Base-by-base conservation (phyloP, 2,113 vertebrate genomes). In the Perccottus glenii region DNA sequence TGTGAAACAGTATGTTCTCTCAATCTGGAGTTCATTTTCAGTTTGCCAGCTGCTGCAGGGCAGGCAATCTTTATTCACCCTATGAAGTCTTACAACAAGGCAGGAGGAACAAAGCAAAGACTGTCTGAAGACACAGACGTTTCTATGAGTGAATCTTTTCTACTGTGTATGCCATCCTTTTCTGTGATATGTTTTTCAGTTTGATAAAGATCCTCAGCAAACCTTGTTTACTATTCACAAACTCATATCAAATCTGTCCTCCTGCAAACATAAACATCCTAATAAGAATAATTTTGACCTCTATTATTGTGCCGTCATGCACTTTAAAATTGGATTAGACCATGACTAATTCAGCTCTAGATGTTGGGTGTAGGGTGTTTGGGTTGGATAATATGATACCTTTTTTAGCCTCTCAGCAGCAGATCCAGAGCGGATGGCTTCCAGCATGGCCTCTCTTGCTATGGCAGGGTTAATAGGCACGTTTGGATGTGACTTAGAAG, bases 401-500 rank as follows among this genome's bases (percentile, higher is more conserved):
- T 96, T 99, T 89, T 90, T 94, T 48, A 99, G 83, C 38, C 89
- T 92, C 6, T 94, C 93, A 1, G 94, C 95, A n/a, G 95, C 96
- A 2, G 92, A 85, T 63, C 97, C 96, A 0, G 96, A 95, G 61
- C 96, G 95, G 73, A 99, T 99, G 27, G 96, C 95, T 12, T 98
- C 95, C 93, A 99, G 53, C 40, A 99, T 80, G 35, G 95, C 96
- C 76, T 94, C 91, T 60, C 96, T 91, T 56, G 93, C 87, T 3
- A 91, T 77, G 44, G 19, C 83, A 5, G 89, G 53, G 73, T 88
- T 90, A 40, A 19, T 6, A 14, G 53, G 8, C 64, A 48, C 0
- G 4, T 75, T 66, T 38, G 42, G 84, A 61, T 1, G 6, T 45
- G 4, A 64, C 77, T 73, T 63, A 67, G 69, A 78, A 27, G 27